Evolutionary conservation across 2,797 vertebrate genomes (phyloP).

Genomic region (Pseudopleuronectes americanus): DNA sequence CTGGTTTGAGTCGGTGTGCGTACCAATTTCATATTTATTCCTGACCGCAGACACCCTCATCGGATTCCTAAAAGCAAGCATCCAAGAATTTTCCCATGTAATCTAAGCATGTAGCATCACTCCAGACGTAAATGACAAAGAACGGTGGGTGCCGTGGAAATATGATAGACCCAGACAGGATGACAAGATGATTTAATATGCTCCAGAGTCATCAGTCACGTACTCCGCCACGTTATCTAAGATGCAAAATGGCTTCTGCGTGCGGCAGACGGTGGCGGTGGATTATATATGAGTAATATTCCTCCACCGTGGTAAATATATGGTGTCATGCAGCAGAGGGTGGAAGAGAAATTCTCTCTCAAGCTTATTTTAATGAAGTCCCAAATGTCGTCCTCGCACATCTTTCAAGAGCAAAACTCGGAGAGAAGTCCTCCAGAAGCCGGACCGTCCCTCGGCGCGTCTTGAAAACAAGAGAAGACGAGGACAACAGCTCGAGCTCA

Average conservation of each 20-base stretch:
- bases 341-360: conserved; percentile 78
- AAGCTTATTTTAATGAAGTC: conserved; percentile 85
- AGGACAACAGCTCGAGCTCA: conserved; percentile 5
- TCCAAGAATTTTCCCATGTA: conserved; percentile 52
- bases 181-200: conserved; percentile 71
- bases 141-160: conserved; percentile 54
- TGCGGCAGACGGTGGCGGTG: conserved; percentile 56
- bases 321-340: conserved; percentile 75
- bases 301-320: conserved; percentile 72
- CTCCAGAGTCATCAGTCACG: conserved; percentile 67
- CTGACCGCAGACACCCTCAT: conserved; percentile 51
- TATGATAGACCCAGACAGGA: conserved; percentile 54
- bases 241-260: conserved; percentile 72
- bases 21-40: conserved; percentile 46
- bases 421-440: conserved; percentile 65
- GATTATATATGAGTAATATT: conserved; percentile 77
- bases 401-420: conserved; percentile 72
- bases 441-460: conserved; percentile 62
- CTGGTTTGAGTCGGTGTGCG: conserved; percentile 16
- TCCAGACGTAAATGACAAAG: conserved; percentile 61
- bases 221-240: conserved; percentile 64
- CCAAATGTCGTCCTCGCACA: conserved; percentile 78
- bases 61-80: conserved; percentile 62
- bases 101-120: conserved; percentile 56
- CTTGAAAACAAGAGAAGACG: conserved; percentile 63